Evolutionary conservation across 2,888 invertebrate species (phyloP).

Genomic region (Coenonympha glycerion): DNA sequence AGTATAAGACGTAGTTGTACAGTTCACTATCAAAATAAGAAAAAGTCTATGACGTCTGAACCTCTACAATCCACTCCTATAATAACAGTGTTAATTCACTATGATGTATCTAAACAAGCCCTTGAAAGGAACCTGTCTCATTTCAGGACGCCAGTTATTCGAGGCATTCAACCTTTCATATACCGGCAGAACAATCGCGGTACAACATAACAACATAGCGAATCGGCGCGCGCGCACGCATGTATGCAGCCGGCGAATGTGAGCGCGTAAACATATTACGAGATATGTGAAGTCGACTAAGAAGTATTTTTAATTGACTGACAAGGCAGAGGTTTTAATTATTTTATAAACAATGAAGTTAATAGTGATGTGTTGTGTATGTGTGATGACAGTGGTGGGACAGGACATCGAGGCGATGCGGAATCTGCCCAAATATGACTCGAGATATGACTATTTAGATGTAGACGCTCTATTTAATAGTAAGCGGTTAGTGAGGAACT

Average conservation of each 20-base stretch:
- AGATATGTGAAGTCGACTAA: slow-evolving; percentile 24
- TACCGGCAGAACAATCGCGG: slow-evolving; percentile 32
- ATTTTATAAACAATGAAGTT: slow-evolving; percentile 26
- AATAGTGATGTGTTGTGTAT: slow-evolving; percentile 38
- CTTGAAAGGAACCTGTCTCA: slow-evolving; percentile 28
- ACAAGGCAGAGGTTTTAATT: background rate
- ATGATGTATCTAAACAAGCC: slow-evolving; percentile 5
- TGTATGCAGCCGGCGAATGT: slow-evolving; percentile 19
- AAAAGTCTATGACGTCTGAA: too few species aligned
- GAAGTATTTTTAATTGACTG: background rate
- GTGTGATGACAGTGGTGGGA: slow-evolving; percentile 45
- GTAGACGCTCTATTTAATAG: slow-evolving; percentile 81
- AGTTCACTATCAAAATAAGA: too few species aligned
- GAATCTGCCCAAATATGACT: slow-evolving; percentile 65
- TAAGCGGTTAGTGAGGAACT: slow-evolving; percentile 81
- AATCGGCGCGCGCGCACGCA: slow-evolving; percentile 43
- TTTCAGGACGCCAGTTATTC: slow-evolving; percentile 26
- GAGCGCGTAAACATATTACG: slow-evolving; percentile 9
- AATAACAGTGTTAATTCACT: background rate
- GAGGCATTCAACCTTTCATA: slow-evolving; percentile 28
- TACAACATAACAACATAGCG: slow-evolving; percentile 21
- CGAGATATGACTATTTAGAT: slow-evolving; percentile 81
- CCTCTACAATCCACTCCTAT: too few species aligned
- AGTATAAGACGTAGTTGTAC: too few species aligned
- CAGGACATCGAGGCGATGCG: slow-evolving; percentile 53